Percentiles rank a stretch among this genome's conserved stretches.
Evolutionary conservation across 2,797 vertebrate genomes (phyloP).

Genomic region (Acrossocheilus wenchowensis): DNA sequence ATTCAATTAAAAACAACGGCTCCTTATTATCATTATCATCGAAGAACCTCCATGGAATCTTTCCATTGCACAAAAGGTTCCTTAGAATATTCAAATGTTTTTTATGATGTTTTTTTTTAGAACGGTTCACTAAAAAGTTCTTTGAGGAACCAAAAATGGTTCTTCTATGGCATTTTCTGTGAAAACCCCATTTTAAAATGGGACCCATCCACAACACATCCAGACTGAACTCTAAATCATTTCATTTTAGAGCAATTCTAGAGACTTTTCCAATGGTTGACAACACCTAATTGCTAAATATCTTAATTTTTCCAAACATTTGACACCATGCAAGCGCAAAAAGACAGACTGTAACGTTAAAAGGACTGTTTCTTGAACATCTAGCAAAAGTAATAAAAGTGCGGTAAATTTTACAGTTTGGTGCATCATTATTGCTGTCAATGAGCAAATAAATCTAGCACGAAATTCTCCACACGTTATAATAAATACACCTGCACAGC

Average conservation of each 20-base stretch:
- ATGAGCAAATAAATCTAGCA: neutral
- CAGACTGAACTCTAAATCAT: neutral
- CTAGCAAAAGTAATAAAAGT: too few relatives aligned
- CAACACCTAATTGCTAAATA: neutral
- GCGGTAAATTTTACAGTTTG: neutral
- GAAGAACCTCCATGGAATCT: neutral
- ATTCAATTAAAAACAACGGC: neutral
- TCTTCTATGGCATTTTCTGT: neutral
- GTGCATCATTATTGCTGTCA: neutral
- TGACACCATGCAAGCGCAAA: neutral
- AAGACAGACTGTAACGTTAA: neutral
- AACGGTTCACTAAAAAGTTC: neutral
- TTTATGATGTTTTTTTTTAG: neutral
- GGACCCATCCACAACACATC: neutral
- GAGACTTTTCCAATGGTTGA: neutral
- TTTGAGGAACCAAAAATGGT: neutral
- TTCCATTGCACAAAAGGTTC: neutral
- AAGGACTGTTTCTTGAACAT: neutral
- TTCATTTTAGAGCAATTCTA: neutral
- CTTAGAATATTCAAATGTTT: neutral
- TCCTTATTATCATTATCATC: neutral
- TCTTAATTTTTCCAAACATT: neutral
- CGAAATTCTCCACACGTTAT: neutral
- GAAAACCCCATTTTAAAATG: neutral
- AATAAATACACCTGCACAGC: constrained; percentile 17